A percentile compares a stretch with the other conserved stretches of the same genome.
phyloP scores from a whole-genome alignment of 2,113 vertebrate species.

The Cebidichthys violaceus region DNA sequence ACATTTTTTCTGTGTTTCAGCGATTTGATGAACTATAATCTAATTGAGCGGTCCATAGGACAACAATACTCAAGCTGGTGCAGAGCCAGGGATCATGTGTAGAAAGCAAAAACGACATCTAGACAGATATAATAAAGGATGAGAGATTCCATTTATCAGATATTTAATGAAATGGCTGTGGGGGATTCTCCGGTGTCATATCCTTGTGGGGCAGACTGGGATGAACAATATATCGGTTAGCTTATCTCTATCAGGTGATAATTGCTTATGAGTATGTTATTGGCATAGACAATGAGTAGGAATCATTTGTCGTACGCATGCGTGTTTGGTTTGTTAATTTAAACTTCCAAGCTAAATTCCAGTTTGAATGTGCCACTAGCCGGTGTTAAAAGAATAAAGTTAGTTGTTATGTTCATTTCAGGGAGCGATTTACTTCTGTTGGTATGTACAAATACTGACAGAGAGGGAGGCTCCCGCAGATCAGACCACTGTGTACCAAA shows the following conservation, averaged over 20 bases:
- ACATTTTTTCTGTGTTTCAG: background rate
- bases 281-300: background rate
- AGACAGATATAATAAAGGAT: background rate
- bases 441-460: constrained; percentile 27
- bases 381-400: constrained; percentile 18
- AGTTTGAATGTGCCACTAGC: background rate
- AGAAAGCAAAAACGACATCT: background rate
- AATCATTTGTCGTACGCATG: background rate
- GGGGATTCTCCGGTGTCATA: background rate
- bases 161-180: background rate
- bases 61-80: constrained; percentile 14
- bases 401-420: constrained; percentile 19
- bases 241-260: background rate
- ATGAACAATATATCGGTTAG: background rate
- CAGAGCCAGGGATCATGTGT: background rate
- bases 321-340: constrained; percentile 32
- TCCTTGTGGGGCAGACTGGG: background rate
- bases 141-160: background rate
- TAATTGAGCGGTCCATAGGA: constrained; percentile 20
- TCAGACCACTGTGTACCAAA: background rate
- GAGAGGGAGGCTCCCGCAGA: constrained; percentile 5
- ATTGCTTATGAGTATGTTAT: background rate
- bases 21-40: constrained; percentile 10
- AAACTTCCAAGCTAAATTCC: constrained; percentile 8
- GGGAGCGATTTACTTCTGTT: constrained; percentile 2